Base-by-base conservation (phyloP, 2,113 vertebrate species). In the Hepsetus odoe region DNA sequence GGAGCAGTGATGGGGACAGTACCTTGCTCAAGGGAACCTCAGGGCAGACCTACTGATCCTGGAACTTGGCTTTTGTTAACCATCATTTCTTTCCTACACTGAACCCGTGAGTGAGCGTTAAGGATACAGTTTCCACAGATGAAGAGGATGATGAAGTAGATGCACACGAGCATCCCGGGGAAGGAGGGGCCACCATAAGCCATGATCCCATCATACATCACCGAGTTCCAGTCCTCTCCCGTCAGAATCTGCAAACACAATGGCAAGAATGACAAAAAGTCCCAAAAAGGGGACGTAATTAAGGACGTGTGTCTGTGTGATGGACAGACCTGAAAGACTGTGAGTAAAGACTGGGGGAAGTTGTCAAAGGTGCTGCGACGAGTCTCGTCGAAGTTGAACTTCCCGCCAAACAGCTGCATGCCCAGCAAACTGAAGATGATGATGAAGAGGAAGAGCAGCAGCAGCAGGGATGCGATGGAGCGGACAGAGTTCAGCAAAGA, bases 101-200 rank as follows among this genome's bases (percentile, higher is more conserved):
- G 30, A 20, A 2, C 16, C 30, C 4, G 59, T 16, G 24, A 20
- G 18, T 32, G 13, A 4, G 1, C 81, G 55, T 10, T 90, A 93
- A 96, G 96, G 97, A 99, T 99, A 99, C 97, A 99, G 88, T 99
- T 99, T 90, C 98, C 98, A 79, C 98, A 99, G 92, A 99, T 99
- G 95, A 99, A 99, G 91, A 99, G 97, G 93, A 99, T 99, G 95
- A 99, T 99, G 93, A 99, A 99, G 92, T 99, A 99, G 91, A 99
- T 99, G 95, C 98, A 99, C 91, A 99, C 98, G 86, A 99, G 94
- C 98, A 99, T 99, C 88, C 98, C 98, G 78, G 98, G 98, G 92
- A 99, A 99, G 85, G 98, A 98, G 67, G 98, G 97, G 40, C 98
- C 98, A 77, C 98, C 98, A 40, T 99, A 99, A 69, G 98, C 98